Percentiles rank a stretch among this genome's conserved stretches.
phyloP scores from a whole-genome alignment of 1,140 invertebrate species.

The Drosophila mojavensis region DNA sequence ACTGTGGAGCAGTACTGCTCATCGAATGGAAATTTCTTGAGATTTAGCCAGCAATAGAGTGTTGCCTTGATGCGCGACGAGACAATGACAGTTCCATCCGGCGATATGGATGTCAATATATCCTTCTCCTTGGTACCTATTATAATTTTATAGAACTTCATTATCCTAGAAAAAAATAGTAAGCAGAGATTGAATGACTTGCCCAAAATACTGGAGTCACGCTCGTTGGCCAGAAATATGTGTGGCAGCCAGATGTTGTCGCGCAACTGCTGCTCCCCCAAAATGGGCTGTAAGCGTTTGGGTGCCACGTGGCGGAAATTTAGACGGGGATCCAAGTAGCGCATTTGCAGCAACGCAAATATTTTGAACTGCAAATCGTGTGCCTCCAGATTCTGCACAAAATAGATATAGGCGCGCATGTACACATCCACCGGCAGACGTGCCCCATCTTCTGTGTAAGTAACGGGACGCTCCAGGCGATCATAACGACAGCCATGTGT shows the following conservation, averaged over 20 bases:
- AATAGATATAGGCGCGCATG: conserved; percentile 89
- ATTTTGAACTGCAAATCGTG: conserved; percentile 93
- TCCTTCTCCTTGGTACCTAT: conserved; percentile 90
- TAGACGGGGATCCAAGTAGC: conserved; percentile 89
- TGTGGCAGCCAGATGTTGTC: conserved; percentile 92
- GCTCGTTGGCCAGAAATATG: conserved; percentile 91
- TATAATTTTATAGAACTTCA: background rate
- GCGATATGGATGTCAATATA: conserved; percentile 90
- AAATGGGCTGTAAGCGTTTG: conserved; percentile 86
- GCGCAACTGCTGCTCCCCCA: conserved; percentile 88
- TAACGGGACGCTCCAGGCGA: conserved; percentile 87
- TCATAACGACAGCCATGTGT: conserved; percentile 91
- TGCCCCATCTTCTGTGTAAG: conserved; percentile 68
- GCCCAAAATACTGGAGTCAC: conserved; percentile 87
- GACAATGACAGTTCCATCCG: conserved; percentile 90
- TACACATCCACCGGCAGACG: conserved; percentile 86
- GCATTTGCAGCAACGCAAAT: conserved; percentile 90
- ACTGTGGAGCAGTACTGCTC: conserved; percentile 91
- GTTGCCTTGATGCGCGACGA: conserved; percentile 90
- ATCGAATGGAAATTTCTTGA: conserved; percentile 94
- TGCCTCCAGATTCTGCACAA: conserved; percentile 90
- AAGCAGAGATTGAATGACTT: background rate
- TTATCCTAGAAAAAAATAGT: background rate
- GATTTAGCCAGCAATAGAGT: conserved; percentile 91
- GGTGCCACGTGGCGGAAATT: conserved; percentile 88